phyloP scores from a whole-genome alignment of 1,140 invertebrate genomes.

The Drosophila sturtevanti region DNA sequence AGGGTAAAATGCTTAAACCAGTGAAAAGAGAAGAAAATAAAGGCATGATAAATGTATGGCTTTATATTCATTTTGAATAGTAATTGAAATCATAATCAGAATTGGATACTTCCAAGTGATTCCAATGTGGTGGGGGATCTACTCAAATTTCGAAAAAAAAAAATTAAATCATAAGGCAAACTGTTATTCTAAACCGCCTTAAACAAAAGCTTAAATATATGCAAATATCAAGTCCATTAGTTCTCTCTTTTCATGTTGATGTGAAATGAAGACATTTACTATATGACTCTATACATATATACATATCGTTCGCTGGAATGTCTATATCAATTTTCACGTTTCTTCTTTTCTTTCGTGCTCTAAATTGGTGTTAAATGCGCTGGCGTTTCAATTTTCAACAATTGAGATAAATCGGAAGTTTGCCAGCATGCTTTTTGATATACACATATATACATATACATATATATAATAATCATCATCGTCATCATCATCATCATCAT shows the following conservation, averaged over 20 bases:
- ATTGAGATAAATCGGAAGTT: slow-evolving; percentile 82
- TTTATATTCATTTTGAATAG: not conserved
- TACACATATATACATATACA: not conserved
- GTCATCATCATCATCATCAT: slow-evolving; percentile 32
- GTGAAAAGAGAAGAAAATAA: not conserved
- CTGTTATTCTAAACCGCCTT: slow-evolving; percentile 42
- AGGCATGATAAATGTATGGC: not conserved
- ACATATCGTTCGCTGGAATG: slow-evolving; percentile 27
- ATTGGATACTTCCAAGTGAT: not conserved
- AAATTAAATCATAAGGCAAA: slow-evolving; percentile 26
- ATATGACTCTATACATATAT: not conserved
- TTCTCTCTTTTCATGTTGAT: slow-evolving; percentile 3
- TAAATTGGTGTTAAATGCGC: slow-evolving; percentile 78
- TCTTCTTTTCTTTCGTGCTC: slow-evolving; percentile 66
- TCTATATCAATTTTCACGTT: slow-evolving; percentile 63
- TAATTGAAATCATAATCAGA: not conserved
- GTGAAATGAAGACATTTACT: slow-evolving; percentile 68
- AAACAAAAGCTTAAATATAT: slow-evolving; percentile 26
- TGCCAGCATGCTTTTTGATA: slow-evolving; percentile 38
- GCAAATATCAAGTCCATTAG: slow-evolving; percentile 24
- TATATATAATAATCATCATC: not conserved
- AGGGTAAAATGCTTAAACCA: not conserved
- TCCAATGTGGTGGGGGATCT: slow-evolving; percentile 7
- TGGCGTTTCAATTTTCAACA: slow-evolving; percentile 80
- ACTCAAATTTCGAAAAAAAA: slow-evolving; percentile 76